These are phyloP conservation scores for Eulemur mongoz DNA, from an alignment of 2,797 vertebrate species.

Conservation along the genomic window DNA sequence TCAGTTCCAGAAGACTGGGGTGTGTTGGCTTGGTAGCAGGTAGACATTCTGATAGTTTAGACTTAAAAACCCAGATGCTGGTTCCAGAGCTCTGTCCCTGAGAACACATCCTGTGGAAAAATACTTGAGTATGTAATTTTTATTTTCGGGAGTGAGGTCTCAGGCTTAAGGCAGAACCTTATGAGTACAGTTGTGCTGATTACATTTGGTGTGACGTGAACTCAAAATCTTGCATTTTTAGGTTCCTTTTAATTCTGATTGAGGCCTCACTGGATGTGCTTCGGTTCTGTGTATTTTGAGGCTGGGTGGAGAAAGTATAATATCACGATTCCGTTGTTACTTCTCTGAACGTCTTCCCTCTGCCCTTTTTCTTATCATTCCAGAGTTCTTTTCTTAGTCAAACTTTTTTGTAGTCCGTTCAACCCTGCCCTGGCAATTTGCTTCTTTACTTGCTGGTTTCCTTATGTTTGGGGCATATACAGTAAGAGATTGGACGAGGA, in stretches of 20 bases:
- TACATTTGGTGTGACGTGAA: constrained; percentile 45
- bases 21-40: constrained; percentile 20
- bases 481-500: constrained; percentile 73
- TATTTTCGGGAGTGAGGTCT: not conserved
- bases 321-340: constrained; percentile 67
- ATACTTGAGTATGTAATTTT: not conserved
- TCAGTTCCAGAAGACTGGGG: constrained; percentile 40
- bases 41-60: not conserved
- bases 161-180: constrained; percentile 19
- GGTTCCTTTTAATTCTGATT: constrained; percentile 71
- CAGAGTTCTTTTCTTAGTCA: constrained; percentile 60
- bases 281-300: constrained; percentile 79
- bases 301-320: constrained; percentile 81
- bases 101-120: not conserved
- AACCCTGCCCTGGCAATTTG: constrained; percentile 53
- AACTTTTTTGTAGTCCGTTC: constrained; percentile 30
- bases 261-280: constrained; percentile 80
- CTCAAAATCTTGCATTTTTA: constrained; percentile 77
- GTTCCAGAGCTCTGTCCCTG: not conserved
- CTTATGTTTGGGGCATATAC: constrained; percentile 55
- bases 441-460: constrained; percentile 83
- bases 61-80: constrained; percentile 26
- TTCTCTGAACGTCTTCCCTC: constrained; percentile 9
- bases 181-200: constrained; percentile 13
- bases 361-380: constrained; percentile 57